Conservation (phyloP, 2,113 vertebrate species). For the Rhabdomys dilectus region DNA sequence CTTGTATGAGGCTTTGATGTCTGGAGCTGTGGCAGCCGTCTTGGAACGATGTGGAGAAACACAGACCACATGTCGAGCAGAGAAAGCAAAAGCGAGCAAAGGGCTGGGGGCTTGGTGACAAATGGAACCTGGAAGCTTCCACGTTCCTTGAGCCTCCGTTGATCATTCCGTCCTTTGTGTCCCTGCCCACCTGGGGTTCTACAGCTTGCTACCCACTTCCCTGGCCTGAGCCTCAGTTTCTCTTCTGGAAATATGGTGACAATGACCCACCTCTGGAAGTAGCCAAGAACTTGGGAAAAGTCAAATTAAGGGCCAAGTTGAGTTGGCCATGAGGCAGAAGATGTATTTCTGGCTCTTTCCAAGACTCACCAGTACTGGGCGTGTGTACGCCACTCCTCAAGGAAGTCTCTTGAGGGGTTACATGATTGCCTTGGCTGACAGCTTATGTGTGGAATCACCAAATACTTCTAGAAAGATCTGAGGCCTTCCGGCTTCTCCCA, state of each 20-base stretch:
- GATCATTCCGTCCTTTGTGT: neutral
- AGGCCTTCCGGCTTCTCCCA: neutral
- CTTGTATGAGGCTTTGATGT: neutral
- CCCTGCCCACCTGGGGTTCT: neutral
- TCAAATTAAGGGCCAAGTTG: neutral
- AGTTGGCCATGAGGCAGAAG: neutral
- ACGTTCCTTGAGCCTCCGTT: neutral
- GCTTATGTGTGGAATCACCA: neutral
- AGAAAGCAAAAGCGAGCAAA: neutral
- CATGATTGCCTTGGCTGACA: neutral
- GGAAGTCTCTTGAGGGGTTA: neutral
- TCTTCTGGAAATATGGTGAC: neutral
- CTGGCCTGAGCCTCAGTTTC: neutral
- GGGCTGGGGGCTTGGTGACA: neutral
- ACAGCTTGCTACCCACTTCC: too few relatives aligned
- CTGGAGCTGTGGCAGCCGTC: neutral
- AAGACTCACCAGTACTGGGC: neutral
- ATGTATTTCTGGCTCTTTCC: neutral
- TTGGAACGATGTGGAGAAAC: neutral
- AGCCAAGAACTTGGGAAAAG: neutral
- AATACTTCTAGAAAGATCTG: neutral
- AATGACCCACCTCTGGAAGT: neutral
- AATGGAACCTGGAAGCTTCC: neutral
- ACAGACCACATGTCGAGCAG: too few relatives aligned
- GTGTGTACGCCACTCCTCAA: neutral